Evolutionary conservation across 2,113 vertebrate species (phyloP).

Genomic region (Microcebus ravelobensis): DNA sequence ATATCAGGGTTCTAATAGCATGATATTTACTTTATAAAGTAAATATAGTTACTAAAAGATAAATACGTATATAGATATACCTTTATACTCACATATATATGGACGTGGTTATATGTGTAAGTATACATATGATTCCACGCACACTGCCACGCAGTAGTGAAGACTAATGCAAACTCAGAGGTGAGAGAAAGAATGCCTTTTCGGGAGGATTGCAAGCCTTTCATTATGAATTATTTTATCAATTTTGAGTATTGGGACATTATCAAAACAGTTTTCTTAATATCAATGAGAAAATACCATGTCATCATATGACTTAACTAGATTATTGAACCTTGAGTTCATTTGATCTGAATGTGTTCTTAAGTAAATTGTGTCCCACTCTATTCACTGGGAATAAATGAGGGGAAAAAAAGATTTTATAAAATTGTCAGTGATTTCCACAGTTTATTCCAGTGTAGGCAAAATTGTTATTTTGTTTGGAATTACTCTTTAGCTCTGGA

Average conservation of each 20-base stretch:
- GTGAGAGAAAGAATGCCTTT: not conserved
- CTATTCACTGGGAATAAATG: not conserved
- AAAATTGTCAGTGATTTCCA: not conserved
- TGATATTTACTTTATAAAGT: not conserved
- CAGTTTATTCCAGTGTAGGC: not conserved
- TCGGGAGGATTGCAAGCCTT: not conserved
- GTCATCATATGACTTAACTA: not conserved
- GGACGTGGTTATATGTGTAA: too few species aligned
- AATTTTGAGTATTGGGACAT: not conserved
- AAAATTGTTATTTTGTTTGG: constrained; percentile 8
- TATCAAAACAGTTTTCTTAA: not conserved
- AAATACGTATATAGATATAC: not conserved
- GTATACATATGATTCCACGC: not conserved
- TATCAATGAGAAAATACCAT: not conserved
- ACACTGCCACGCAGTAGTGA: not conserved
- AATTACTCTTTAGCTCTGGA: not conserved
- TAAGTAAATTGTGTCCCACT: not conserved
- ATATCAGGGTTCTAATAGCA: not conserved
- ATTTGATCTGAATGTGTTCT: not conserved
- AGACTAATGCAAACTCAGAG: not conserved
- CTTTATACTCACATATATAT: not conserved
- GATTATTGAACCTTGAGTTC: not conserved
- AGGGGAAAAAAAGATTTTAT: not conserved
- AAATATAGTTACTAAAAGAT: not conserved
- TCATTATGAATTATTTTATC: not conserved